phyloP scores from a whole-genome alignment of 2,888 invertebrate species.

The Germaria angustata region DNA sequence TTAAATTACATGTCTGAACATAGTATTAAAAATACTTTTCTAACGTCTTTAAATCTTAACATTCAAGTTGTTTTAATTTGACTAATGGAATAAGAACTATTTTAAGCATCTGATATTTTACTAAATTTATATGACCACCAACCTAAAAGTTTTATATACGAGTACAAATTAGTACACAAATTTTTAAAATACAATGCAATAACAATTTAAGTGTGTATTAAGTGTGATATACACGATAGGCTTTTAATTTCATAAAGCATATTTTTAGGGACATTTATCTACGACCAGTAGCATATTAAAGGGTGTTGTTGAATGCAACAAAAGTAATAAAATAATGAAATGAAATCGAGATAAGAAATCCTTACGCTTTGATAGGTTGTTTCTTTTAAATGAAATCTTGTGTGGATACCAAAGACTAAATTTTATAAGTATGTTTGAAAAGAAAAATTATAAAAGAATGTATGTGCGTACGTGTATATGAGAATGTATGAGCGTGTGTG shows the following conservation, averaged over 20 bases:
- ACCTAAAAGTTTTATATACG: too few species aligned
- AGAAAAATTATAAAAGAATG: background rate
- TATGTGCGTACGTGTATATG: background rate
- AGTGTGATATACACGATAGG: background rate
- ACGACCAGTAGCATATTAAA: slow-evolving; percentile 22
- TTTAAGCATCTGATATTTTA: too few species aligned
- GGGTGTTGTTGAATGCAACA: background rate
- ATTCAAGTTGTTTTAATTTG: too few species aligned
- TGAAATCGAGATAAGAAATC: background rate
- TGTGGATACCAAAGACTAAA: background rate
- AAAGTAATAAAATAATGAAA: background rate
- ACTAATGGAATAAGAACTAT: too few species aligned
- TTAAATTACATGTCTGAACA: too few species aligned
- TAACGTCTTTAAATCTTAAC: too few species aligned
- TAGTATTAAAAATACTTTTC: too few species aligned
- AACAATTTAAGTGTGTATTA: too few species aligned
- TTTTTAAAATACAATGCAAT: too few species aligned
- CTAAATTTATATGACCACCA: too few species aligned
- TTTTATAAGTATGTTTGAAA: background rate
- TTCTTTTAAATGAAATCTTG: slow-evolving; percentile 33
- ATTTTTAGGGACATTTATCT: slow-evolving; percentile 9
- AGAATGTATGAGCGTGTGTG: background rate
- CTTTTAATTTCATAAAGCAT: slow-evolving; percentile 21
- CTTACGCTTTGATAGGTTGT: slow-evolving; percentile 53
- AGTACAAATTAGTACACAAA: too few species aligned